A percentile compares a stretch with the other conserved stretches of the same genome.
phyloP scores from a whole-genome alignment of 2,113 vertebrate species.

The Nycticryphes semicollaris region DNA sequence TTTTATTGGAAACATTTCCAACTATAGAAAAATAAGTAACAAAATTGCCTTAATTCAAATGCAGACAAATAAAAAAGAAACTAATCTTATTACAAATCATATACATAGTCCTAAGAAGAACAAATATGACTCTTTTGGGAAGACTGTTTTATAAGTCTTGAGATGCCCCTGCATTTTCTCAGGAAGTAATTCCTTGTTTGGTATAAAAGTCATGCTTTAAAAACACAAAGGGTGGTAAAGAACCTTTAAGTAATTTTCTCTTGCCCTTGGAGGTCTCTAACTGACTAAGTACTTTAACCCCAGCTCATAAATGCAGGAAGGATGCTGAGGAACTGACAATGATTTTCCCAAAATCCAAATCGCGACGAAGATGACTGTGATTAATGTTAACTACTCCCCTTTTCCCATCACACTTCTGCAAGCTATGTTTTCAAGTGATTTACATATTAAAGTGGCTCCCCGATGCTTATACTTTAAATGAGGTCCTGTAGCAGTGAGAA shows the following conservation, averaged over 20 bases:
- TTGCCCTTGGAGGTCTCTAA: background rate
- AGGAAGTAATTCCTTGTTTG: background rate
- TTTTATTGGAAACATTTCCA: slow-evolving; percentile 7
- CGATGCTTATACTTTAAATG: background rate
- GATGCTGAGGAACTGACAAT: background rate
- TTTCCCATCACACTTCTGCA: background rate
- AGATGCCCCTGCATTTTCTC: background rate
- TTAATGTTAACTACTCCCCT: background rate
- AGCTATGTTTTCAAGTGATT: background rate
- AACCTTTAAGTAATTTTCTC: background rate
- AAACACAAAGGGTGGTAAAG: background rate
- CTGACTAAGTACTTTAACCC: background rate
- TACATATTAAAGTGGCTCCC: background rate
- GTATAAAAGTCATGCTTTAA: background rate
- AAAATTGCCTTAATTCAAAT: background rate
- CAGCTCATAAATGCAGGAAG: background rate
- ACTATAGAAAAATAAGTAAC: background rate
- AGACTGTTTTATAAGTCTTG: background rate
- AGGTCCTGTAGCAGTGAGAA: background rate
- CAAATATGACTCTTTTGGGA: background rate
- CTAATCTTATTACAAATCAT: background rate
- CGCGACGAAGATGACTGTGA: background rate
- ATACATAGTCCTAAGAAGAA: background rate
- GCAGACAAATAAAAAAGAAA: background rate
- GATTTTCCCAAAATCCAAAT: background rate